Percentiles rank a stretch among this genome's conserved stretches.
Conservation (phyloP, 2,113 vertebrate genomes). For the Leuciscus idus region DNA sequence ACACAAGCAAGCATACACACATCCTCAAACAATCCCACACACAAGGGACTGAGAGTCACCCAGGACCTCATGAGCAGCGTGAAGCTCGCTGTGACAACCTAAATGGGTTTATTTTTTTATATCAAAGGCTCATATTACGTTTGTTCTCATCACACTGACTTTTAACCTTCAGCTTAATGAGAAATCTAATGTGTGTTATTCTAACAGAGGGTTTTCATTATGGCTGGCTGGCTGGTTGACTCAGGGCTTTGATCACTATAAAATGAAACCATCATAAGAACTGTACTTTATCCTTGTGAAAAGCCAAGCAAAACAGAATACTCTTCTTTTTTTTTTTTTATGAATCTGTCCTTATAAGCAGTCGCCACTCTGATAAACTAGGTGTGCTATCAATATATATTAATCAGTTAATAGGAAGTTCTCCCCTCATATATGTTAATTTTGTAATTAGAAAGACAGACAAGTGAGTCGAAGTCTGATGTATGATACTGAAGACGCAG, state of each 20-base stretch:
- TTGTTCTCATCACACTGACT: slow-evolving; percentile 26
- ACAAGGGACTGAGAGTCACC: background rate
- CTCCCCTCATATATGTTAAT: background rate
- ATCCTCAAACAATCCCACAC: background rate
- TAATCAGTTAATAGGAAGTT: too few species aligned
- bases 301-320: background rate
- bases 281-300: slow-evolving; percentile 24
- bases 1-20: background rate
- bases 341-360: slow-evolving; percentile 6
- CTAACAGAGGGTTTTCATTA: background rate
- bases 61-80: background rate
- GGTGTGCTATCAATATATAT: background rate
- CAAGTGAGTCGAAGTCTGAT: slow-evolving; percentile 1
- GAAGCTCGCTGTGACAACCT: background rate
- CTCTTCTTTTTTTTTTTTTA: background rate
- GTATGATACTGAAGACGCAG: background rate
- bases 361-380: background rate
- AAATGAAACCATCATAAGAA: slow-evolving; percentile 38
- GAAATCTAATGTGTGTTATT: slow-evolving; percentile 27
- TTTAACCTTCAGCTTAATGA: slow-evolving; percentile 42
- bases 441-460: slow-evolving; percentile 13
- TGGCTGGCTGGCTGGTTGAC: too few species aligned
- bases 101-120: slow-evolving; percentile 28
- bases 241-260: background rate
- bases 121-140: slow-evolving; percentile 30